A percentile compares a stretch with the other conserved stretches of the same genome.
Evolutionary conservation across 2,888 invertebrate species (phyloP).

Genomic region (Pogonocherus hispidulus): DNA sequence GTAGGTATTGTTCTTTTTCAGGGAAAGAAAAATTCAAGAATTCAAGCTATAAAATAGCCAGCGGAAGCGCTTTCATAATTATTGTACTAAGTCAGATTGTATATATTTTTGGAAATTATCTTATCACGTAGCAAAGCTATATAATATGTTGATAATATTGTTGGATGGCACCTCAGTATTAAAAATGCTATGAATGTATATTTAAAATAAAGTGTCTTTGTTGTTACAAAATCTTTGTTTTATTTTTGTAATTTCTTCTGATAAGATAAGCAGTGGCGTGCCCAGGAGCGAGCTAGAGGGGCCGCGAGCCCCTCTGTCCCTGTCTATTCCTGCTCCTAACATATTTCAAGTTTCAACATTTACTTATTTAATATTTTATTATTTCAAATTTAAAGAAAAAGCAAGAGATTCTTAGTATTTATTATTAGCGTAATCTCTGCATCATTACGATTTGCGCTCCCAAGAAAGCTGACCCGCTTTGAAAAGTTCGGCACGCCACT

Average conservation of each 20-base stretch:
- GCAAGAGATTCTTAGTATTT: too few relatives aligned
- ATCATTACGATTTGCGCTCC: too few relatives aligned
- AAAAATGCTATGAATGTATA: constrained; percentile 3
- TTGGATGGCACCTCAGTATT: background rate
- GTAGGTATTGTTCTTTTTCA: constrained; percentile 41
- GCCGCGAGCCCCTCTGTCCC: too few relatives aligned
- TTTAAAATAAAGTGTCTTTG: constrained; percentile 3
- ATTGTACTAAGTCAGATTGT: constrained; percentile 18
- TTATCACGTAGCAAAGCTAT: constrained; percentile 20
- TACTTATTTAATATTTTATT: too few relatives aligned
- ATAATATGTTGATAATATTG: background rate
- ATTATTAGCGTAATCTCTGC: too few relatives aligned
- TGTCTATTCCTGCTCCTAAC: too few relatives aligned
- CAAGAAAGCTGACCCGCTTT: too few relatives aligned
- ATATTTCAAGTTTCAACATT: too few relatives aligned
- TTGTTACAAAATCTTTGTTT: background rate
- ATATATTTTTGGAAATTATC: constrained; percentile 29
- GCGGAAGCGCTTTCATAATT: constrained; percentile 18
- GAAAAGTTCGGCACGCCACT: too few relatives aligned
- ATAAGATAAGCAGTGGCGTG: too few relatives aligned
- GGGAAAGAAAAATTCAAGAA: constrained; percentile 55
- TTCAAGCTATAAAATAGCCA: constrained; percentile 18
- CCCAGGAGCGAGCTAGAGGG: too few relatives aligned
- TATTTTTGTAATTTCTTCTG: background rate
- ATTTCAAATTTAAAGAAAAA: too few relatives aligned